These are phyloP conservation scores for Tigriopus californicus DNA, from an alignment of 2,888 invertebrate genomes.

Conservation along the genomic window DNA sequence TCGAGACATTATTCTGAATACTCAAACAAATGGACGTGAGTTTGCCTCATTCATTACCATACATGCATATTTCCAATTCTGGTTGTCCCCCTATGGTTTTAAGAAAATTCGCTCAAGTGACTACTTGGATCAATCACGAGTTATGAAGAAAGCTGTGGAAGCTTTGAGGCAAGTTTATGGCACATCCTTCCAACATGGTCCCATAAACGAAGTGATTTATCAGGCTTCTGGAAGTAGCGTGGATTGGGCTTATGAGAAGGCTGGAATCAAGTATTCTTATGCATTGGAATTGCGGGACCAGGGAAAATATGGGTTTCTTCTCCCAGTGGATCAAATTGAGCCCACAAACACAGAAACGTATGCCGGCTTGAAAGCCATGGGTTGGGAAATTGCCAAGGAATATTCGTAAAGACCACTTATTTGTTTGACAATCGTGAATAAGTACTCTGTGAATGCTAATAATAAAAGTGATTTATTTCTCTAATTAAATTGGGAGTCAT, in stretches of 20 bases:
- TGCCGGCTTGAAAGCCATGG: conserved; percentile 39
- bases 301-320: conserved; percentile 63
- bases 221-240: conserved; percentile 29
- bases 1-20: conserved; percentile 30
- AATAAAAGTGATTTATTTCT: too few relatives aligned
- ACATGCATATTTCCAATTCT: conserved; percentile 56
- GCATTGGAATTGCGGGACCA: conserved; percentile 73
- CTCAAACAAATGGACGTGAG: conserved; percentile 25
- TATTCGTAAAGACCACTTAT: too few relatives aligned
- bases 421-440: too few relatives aligned
- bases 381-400: conserved; percentile 10
- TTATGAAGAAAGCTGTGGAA: conserved; percentile 19
- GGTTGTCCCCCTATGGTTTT: conserved; percentile 19
- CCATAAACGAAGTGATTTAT: conserved; percentile 19
- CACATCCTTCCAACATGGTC: conserved; percentile 19
- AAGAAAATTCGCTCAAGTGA: conserved; percentile 19
- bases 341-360: conserved; percentile 54
- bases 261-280: conserved; percentile 65
- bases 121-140: conserved; percentile 19
- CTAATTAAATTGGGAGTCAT: too few relatives aligned
- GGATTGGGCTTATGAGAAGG: conserved; percentile 74
- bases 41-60: conserved; percentile 34
- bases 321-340: conserved; percentile 56
- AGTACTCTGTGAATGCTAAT: too few relatives aligned
- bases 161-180: conserved; percentile 21